phyloP scores from a whole-genome alignment of 2,888 invertebrate species.

The Notodromas monacha region DNA sequence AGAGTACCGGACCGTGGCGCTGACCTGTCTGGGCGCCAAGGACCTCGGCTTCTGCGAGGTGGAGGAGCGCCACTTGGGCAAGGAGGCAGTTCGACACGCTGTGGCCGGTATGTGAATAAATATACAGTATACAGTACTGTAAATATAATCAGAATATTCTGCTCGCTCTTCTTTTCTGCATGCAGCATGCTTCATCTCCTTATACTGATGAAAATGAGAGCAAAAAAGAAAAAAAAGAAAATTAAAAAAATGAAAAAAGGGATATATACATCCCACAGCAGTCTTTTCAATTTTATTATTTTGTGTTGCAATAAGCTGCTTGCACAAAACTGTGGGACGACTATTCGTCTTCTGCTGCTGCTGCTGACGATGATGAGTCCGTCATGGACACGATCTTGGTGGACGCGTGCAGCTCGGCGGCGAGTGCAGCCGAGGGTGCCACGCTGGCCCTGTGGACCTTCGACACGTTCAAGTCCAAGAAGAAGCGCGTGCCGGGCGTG shows the following conservation, averaged over 20 bases:
- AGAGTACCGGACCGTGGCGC: constrained; percentile 27
- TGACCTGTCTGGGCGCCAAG: constrained; percentile 29
- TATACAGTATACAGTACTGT: too few relatives aligned
- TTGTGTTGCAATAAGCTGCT: too few relatives aligned
- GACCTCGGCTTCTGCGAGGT: constrained; percentile 26
- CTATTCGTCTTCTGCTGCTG: too few relatives aligned
- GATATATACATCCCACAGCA: too few relatives aligned
- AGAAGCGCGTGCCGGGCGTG: constrained; percentile 13
- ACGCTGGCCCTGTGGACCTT: constrained; percentile 32
- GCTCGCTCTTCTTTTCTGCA: background rate
- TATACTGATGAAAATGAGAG: too few relatives aligned
- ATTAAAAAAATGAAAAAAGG: too few relatives aligned
- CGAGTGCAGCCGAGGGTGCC: constrained; percentile 45
- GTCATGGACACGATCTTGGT: constrained; percentile 27
- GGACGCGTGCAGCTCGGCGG: constrained; percentile 39
- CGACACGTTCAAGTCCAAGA: constrained; percentile 28
- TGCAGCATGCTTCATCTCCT: constrained; percentile 5
- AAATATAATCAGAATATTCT: too few relatives aligned
- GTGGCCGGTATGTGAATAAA: constrained; percentile 28
- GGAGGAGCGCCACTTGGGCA: constrained; percentile 31
- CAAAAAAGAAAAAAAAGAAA: too few relatives aligned
- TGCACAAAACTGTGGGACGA: too few relatives aligned
- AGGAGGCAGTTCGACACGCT: constrained; percentile 30
- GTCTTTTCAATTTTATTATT: too few relatives aligned
- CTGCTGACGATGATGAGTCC: too few relatives aligned